A percentile compares a stretch with the other conserved stretches of the same genome.
phyloP scores from a whole-genome alignment of 2,113 vertebrate genomes.

The Brachypodius melanocephalos region DNA sequence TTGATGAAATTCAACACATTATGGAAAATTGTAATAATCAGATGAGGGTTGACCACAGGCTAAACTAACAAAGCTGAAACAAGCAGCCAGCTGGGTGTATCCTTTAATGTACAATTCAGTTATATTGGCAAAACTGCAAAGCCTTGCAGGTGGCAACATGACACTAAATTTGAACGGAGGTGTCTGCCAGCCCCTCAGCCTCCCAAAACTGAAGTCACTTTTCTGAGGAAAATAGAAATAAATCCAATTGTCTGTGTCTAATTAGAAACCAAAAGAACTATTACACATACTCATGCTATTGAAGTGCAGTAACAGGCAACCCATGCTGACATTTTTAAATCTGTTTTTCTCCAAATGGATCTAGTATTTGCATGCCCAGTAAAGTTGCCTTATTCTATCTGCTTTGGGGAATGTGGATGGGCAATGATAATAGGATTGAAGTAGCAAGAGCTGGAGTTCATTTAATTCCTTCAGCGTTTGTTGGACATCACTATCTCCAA shows the following conservation, averaged over 20 bases:
- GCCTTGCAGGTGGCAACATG: conserved; percentile 5
- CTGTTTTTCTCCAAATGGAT: neutral
- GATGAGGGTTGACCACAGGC: neutral
- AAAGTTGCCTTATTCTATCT: neutral
- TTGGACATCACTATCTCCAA: neutral
- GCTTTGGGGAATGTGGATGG: neutral
- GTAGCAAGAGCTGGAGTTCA: neutral
- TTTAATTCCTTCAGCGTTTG: neutral
- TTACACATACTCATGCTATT: neutral
- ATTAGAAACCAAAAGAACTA: neutral
- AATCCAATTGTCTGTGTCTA: neutral
- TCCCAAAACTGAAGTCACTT: neutral
- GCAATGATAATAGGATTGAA: neutral
- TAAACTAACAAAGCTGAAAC: conserved; percentile 24
- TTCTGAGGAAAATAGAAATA: neutral
- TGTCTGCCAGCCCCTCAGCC: neutral
- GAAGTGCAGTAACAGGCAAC: neutral
- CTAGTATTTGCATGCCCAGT: neutral
- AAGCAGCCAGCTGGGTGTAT: conserved; percentile 16
- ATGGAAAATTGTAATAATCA: conserved; percentile 28
- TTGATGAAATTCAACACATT: conserved; percentile 20
- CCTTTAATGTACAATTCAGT: neutral
- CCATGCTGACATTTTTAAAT: neutral
- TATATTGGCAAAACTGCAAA: conserved; percentile 1
- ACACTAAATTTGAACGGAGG: neutral